phyloP scores from a whole-genome alignment of 2,888 invertebrate genomes.

The Chrysotoxum bicinctum region DNA sequence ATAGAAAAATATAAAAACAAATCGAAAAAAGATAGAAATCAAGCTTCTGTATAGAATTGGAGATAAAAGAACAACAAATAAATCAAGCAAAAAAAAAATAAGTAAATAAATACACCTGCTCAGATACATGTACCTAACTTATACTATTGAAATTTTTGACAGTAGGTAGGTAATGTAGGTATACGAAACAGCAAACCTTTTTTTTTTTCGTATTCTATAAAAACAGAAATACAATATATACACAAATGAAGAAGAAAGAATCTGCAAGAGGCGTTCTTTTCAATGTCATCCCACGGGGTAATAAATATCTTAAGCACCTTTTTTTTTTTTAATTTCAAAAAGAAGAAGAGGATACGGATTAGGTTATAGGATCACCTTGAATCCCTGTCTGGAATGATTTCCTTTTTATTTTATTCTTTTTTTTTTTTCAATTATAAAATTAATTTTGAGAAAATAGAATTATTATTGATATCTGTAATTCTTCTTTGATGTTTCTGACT shows the following conservation, averaged over 20 bases:
- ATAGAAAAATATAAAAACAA: neutral
- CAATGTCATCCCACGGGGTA: slow-evolving; percentile 52
- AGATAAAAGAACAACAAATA: slow-evolving; percentile 23
- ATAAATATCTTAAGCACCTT: slow-evolving; percentile 53
- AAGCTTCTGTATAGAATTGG: slow-evolving; percentile 43
- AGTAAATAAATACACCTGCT: slow-evolving; percentile 55
- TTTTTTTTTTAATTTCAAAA: neutral
- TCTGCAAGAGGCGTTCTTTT: slow-evolving; percentile 56
- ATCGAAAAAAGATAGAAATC: slow-evolving; percentile 52
- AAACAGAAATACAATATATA: slow-evolving; percentile 2
- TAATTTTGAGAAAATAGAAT: slow-evolving; percentile 5
- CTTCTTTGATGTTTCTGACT: slow-evolving; percentile 4
- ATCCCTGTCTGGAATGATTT: slow-evolving; percentile 1
- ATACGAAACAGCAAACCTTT: slow-evolving; percentile 14
- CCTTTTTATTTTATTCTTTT: neutral
- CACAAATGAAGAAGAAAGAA: neutral
- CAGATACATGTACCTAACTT: neutral
- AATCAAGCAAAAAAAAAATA: neutral
- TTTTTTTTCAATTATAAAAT: neutral
- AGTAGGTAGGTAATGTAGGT: neutral
- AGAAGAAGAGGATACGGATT: slow-evolving; percentile 8
- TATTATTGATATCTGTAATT: slow-evolving; percentile 18
- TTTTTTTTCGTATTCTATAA: neutral
- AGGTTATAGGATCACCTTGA: slow-evolving; percentile 14
- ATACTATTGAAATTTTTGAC: slow-evolving; percentile 22